Evolutionary conservation across 1,140 invertebrate genomes (phyloP).

Genomic region (Drosophila quadrilineata): DNA sequence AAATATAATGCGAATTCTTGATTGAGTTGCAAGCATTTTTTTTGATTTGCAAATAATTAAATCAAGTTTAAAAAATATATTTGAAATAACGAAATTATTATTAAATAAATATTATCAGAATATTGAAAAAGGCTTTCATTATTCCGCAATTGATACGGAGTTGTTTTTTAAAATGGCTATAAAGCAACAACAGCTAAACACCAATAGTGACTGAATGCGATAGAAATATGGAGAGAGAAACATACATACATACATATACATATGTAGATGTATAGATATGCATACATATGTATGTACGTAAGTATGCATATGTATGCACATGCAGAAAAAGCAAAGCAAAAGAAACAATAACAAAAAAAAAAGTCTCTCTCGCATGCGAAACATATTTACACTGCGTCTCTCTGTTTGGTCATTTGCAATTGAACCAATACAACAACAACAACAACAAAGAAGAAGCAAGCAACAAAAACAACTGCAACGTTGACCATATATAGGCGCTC

Average conservation of each 20-base stretch:
- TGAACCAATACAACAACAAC: constrained; percentile 50
- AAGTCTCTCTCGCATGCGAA: constrained; percentile 6
- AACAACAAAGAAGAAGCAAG: constrained; percentile 10
- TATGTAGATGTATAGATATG: not conserved
- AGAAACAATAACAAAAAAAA: not conserved
- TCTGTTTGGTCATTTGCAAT: constrained; percentile 53
- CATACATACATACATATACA: constrained; percentile 4
- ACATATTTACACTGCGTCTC: constrained; percentile 41
- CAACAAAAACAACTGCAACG: constrained; percentile 12
- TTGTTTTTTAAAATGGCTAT: no score
- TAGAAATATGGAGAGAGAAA: not conserved
- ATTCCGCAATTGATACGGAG: no score
- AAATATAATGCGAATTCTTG: no score
- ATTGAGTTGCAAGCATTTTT: no score
- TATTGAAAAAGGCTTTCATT: no score
- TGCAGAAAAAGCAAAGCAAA: no score
- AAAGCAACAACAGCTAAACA: constrained; percentile 4
- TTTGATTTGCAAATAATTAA: no score
- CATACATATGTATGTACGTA: not conserved
- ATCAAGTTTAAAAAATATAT: not conserved
- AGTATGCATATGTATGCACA: not conserved
- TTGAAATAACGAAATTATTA: not conserved
- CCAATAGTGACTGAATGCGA: not conserved
- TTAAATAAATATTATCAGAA: no score
- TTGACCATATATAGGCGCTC: constrained; percentile 40